A percentile compares a stretch with the other conserved stretches of the same genome.
Evolutionary conservation across 2,888 invertebrate genomes (phyloP).

Genomic region (Cephus nigrinus): DNA sequence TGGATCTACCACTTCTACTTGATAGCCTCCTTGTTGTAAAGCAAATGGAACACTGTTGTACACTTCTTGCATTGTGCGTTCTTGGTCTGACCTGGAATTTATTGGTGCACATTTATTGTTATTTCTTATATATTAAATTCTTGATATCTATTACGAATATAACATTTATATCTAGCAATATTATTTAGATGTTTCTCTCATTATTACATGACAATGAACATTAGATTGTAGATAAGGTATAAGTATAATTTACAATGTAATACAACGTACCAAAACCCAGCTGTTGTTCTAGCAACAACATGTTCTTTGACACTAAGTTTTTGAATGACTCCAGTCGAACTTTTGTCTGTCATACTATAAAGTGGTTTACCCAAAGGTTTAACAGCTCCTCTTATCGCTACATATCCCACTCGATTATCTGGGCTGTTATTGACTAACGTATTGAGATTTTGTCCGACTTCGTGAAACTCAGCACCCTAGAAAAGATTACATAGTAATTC

Average conservation of each 20-base stretch:
- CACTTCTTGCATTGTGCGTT: slow-evolving; percentile 81
- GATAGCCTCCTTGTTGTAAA: slow-evolving; percentile 71
- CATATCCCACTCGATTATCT: slow-evolving; percentile 77
- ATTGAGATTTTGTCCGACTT: slow-evolving; percentile 74
- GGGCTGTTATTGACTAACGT: slow-evolving; percentile 73
- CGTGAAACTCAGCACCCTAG: slow-evolving; percentile 77
- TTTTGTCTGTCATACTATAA: slow-evolving; percentile 78
- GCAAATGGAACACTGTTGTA: slow-evolving; percentile 85
- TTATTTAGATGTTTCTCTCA: background rate
- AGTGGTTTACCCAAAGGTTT: slow-evolving; percentile 82
- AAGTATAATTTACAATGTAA: background rate
- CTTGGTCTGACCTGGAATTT: slow-evolving; percentile 75
- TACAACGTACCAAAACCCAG: slow-evolving; percentile 79
- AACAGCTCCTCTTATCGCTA: slow-evolving; percentile 80
- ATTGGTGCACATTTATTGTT: slow-evolving; percentile 11
- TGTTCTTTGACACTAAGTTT: slow-evolving; percentile 85
- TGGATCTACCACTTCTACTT: slow-evolving; percentile 82
- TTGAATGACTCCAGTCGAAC: slow-evolving; percentile 83
- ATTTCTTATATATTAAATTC: background rate
- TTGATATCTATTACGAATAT: background rate
- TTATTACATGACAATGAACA: background rate
- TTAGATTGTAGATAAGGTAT: background rate
- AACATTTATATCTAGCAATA: background rate
- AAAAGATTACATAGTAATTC: background rate
- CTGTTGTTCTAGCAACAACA: slow-evolving; percentile 82